phyloP scores from a whole-genome alignment of 2,113 vertebrate species.

The Pungitius pungitius region DNA sequence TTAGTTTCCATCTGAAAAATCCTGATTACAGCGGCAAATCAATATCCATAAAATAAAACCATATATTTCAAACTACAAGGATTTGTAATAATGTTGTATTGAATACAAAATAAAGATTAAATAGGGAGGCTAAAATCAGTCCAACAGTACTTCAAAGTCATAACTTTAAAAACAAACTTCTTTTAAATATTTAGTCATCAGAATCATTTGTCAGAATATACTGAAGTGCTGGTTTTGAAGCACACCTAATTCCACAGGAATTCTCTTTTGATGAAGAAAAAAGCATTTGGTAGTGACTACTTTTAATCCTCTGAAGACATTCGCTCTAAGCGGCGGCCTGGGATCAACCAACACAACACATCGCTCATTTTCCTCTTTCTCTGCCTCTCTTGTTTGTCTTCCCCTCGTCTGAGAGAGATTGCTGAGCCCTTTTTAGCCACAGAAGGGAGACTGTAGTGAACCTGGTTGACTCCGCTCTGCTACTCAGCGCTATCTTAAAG shows the following conservation, averaged over 20 bases:
- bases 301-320: slow-evolving; percentile 57
- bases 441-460: slow-evolving; percentile 52
- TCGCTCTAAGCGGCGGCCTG: slow-evolving; percentile 53
- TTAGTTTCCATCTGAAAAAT: neutral
- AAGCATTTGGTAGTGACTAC: slow-evolving; percentile 38
- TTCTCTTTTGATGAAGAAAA: slow-evolving; percentile 35
- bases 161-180: slow-evolving; percentile 16
- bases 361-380: slow-evolving; percentile 33
- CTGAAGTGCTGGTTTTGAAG: slow-evolving; percentile 46
- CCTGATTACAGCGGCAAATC: neutral
- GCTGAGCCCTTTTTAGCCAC: slow-evolving; percentile 48
- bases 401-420: slow-evolving; percentile 32
- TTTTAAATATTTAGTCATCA: slow-evolving; percentile 31
- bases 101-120: neutral
- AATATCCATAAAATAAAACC: neutral
- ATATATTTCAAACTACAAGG: neutral
- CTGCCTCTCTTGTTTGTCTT: slow-evolving; percentile 22
- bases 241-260: slow-evolving; percentile 29
- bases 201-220: slow-evolving; percentile 22
- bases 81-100: neutral
- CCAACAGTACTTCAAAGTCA: slow-evolving; percentile 11
- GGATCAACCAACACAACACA: slow-evolving; percentile 58
- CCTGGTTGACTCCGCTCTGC: slow-evolving; percentile 47
- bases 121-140: neutral
- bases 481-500: slow-evolving; percentile 34